A percentile compares a stretch with the other conserved stretches of the same genome.
phyloP scores from a whole-genome alignment of 2,113 vertebrate species.

The Petaurus breviceps region DNA sequence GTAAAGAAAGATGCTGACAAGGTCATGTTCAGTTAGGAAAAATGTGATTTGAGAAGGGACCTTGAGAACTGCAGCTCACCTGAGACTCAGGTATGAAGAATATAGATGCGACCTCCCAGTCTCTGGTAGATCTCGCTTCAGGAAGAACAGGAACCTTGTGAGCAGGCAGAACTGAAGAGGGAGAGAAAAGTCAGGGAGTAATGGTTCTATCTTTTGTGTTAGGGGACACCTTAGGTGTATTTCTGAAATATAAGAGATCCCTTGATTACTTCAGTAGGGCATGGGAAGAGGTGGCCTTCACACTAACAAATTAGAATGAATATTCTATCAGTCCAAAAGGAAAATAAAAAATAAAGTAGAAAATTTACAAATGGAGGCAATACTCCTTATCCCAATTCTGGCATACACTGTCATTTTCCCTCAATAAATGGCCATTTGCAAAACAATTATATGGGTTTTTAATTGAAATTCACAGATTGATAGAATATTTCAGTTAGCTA shows the following conservation, averaged over 20 bases:
- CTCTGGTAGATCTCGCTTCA: slow-evolving; percentile 63
- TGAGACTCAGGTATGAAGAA: slow-evolving; percentile 54
- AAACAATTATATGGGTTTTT: background rate
- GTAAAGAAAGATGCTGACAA: background rate
- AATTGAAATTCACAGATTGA: slow-evolving; percentile 46
- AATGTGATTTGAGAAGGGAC: background rate
- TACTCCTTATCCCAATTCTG: background rate
- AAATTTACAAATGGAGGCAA: background rate
- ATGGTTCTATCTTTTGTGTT: slow-evolving; percentile 46
- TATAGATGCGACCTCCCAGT: slow-evolving; percentile 54
- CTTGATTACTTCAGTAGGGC: background rate
- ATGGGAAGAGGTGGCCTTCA: background rate
- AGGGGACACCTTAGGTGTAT: background rate
- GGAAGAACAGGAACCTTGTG: slow-evolving; percentile 51
- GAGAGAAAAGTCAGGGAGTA: slow-evolving; percentile 53
- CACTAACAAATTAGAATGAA: slow-evolving; percentile 26
- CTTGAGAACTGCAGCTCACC: slow-evolving; percentile 61
- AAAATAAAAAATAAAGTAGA: background rate
- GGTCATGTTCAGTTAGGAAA: background rate
- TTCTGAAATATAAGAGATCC: slow-evolving; percentile 40
- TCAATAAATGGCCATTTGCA: background rate
- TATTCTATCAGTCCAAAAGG: background rate
- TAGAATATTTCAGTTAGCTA: background rate
- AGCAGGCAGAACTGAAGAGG: slow-evolving; percentile 53
- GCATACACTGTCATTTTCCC: slow-evolving; percentile 9